A percentile compares a stretch with the other conserved stretches of the same genome.
Evolutionary conservation across 2,888 invertebrate genomes (phyloP).

Genomic region (Bugula neritina): DNA sequence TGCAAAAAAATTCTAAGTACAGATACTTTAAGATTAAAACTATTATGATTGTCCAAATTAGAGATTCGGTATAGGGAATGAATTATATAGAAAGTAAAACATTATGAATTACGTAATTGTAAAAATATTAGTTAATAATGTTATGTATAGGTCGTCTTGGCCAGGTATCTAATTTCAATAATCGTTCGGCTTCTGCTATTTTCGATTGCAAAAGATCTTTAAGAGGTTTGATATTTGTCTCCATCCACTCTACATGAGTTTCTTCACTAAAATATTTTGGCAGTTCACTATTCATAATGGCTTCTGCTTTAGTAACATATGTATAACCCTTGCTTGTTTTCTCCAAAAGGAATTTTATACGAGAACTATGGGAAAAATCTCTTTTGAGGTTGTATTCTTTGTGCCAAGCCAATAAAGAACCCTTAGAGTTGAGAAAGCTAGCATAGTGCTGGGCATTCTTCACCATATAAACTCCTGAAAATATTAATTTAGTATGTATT

Average conservation of each 20-base stretch:
- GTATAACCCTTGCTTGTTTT: background rate
- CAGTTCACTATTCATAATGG: slow-evolving; percentile 34
- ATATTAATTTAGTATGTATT: too few species aligned
- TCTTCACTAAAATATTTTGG: slow-evolving; percentile 34
- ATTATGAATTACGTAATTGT: too few species aligned
- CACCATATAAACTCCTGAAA: background rate
- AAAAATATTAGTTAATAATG: background rate
- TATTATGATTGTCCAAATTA: too few species aligned
- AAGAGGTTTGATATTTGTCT: slow-evolving; percentile 34
- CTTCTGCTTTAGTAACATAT: slow-evolving; percentile 21
- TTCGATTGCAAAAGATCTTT: background rate
- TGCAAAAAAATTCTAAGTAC: too few species aligned
- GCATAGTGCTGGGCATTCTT: slow-evolving; percentile 1
- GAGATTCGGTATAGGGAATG: too few species aligned
- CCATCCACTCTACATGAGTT: slow-evolving; percentile 38
- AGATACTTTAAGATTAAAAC: too few species aligned
- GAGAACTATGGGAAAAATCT: background rate
- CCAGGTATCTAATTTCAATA: background rate
- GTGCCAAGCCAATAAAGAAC: background rate
- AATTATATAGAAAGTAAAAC: too few species aligned
- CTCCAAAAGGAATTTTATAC: background rate
- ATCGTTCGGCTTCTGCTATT: background rate
- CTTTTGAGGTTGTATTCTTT: background rate
- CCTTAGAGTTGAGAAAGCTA: background rate
- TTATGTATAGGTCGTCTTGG: slow-evolving; percentile 17